A percentile compares a stretch with the other conserved stretches of the same genome.
Evolutionary conservation across 2,113 vertebrate genomes (phyloP).

Genomic region (Lophotis ruficrista): DNA sequence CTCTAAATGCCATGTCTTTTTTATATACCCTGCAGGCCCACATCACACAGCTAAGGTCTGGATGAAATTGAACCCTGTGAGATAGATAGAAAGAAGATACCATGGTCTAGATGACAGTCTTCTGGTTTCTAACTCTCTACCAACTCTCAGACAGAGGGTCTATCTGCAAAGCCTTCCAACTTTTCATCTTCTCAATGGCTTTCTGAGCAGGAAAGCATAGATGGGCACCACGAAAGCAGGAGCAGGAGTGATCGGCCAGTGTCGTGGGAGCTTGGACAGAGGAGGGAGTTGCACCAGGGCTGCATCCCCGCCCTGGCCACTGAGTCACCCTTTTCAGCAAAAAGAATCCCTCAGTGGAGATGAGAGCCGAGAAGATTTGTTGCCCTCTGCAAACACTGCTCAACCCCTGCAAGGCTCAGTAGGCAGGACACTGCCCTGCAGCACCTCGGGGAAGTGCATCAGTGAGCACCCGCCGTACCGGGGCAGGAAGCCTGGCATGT

Average conservation of each 20-base stretch:
- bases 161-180: background rate
- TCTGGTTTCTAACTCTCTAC: background rate
- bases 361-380: background rate
- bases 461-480: rapidly evolving
- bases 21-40: background rate
- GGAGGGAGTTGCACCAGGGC: background rate
- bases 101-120: background rate
- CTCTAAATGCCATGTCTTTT: background rate
- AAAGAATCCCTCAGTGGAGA: background rate
- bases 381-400: background rate
- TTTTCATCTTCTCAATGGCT: background rate
- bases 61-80: background rate
- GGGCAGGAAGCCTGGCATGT: background rate
- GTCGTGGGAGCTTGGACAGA: background rate
- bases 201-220: background rate
- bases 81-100: background rate
- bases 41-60: background rate
- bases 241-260: background rate
- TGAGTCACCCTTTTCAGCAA: background rate
- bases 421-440: background rate
- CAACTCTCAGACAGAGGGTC: background rate
- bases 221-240: background rate
- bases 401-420: background rate
- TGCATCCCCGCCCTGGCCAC: background rate
- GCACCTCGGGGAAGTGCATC: background rate